These are phyloP conservation scores for Nasonia longicornis DNA, from an alignment of 1,140 invertebrate species.

Conservation along the genomic window DNA sequence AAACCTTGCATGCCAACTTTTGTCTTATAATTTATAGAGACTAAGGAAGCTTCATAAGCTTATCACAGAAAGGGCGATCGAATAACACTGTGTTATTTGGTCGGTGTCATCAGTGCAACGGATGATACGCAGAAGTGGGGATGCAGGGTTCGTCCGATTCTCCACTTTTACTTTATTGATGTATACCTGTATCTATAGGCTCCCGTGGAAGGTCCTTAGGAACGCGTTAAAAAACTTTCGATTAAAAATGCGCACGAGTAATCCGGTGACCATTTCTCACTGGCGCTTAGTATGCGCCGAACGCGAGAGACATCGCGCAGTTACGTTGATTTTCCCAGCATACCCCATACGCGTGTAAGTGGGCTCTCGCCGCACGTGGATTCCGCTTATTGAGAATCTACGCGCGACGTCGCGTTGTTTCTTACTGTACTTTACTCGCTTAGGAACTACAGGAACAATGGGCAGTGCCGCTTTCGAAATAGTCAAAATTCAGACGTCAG, in stretches of 20 bases:
- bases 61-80: no score
- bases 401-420: not conserved
- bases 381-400: constrained; percentile 16
- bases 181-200: no score
- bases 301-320: not conserved
- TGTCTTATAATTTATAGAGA: no score
- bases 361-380: not conserved
- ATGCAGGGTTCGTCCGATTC: no score
- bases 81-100: no score
- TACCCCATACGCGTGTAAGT: not conserved
- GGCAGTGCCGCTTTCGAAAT: not conserved
- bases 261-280: constrained; percentile 24
- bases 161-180: no score
- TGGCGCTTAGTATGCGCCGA: not conserved
- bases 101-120: no score
- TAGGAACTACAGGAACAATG: not conserved
- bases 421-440: not conserved
- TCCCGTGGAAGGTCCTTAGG: no score
- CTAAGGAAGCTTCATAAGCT: no score
- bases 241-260: not conserved
- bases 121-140: no score
- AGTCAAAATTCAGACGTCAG: constrained; percentile 8
- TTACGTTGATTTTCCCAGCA: not conserved
- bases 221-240: no score
- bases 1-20: no score